A percentile compares a stretch with the other conserved stretches of the same genome.
These are phyloP conservation scores for Cantharis lateralis DNA, from an alignment of 2,888 invertebrate genomes.

Conservation along the genomic window DNA sequence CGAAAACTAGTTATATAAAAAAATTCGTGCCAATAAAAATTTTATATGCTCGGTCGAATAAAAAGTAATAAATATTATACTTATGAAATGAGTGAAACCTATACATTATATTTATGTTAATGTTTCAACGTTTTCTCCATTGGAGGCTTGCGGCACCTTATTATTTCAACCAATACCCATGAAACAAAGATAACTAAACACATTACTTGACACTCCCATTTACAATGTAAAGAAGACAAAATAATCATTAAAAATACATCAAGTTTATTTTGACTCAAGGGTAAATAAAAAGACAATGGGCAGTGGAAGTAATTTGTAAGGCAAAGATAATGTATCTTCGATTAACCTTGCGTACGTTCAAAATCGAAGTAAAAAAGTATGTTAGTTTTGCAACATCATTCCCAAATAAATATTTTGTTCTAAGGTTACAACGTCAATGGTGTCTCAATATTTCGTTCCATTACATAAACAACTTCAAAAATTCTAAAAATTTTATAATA, in stretches of 20 bases:
- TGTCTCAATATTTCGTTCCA: not conserved
- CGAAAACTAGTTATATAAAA: not conserved
- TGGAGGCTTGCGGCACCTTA: constrained; percentile 40
- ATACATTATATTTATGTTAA: constrained; percentile 26
- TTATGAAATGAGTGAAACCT: constrained; percentile 3
- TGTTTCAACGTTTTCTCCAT: constrained; percentile 28
- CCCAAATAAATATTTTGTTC: not conserved
- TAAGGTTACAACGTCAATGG: not conserved
- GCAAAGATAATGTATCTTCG: not conserved
- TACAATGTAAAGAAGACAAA: constrained; percentile 24
- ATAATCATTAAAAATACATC: constrained; percentile 40
- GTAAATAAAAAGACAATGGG: constrained; percentile 24
- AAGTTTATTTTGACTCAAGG: constrained; percentile 24
- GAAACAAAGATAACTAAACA: constrained; percentile 27
- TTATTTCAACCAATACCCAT: constrained; percentile 39
- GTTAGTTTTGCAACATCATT: not conserved
- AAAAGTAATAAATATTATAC: constrained; percentile 4
- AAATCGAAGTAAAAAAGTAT: not conserved
- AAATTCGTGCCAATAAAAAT: not conserved
- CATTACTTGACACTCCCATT: constrained; percentile 36
- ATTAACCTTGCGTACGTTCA: not conserved
- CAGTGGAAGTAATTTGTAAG: not conserved
- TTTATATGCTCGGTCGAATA: not conserved
- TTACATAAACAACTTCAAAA: too few relatives aligned
- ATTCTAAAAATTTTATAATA: too few relatives aligned